Conservation (phyloP, 92 coral and sea anemone species). For the Epizoanthus ramosus region DNA sequence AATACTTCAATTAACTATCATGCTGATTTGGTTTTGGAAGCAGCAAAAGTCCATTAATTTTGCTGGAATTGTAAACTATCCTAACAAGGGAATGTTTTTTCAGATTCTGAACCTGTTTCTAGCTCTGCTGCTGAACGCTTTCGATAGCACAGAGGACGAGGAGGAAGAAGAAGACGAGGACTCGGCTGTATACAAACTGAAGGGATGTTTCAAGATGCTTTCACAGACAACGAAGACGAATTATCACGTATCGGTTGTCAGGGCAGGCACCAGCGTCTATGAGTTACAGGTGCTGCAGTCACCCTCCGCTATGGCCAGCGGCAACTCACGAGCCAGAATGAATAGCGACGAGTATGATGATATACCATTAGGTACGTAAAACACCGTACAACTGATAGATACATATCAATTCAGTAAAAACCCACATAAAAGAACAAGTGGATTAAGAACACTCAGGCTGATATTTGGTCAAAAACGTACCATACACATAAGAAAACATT, state of each 20-base stretch:
- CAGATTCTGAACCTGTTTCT: constrained; percentile 88
- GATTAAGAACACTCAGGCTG: too few species aligned
- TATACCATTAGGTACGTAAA: not conserved
- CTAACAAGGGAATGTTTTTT: not conserved
- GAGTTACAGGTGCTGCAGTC: constrained; percentile 27
- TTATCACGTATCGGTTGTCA: constrained; percentile 25
- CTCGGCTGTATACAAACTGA: constrained; percentile 44
- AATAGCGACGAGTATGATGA: too few species aligned
- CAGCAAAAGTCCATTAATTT: too few species aligned
- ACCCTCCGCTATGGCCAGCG: not conserved
- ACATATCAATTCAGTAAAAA: too few species aligned
- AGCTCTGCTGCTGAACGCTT: constrained; percentile 85
- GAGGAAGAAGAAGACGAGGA: constrained; percentile 61
- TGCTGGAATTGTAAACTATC: too few species aligned
- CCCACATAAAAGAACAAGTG: too few species aligned
- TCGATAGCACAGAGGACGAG: constrained; percentile 80
- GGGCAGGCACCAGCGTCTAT: constrained; percentile 22
- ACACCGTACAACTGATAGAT: too few species aligned
- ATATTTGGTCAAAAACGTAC: too few species aligned
- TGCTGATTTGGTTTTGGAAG: too few species aligned
- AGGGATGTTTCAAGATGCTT: constrained; percentile 48
- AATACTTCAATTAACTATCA: too few species aligned
- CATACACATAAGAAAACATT: too few species aligned
- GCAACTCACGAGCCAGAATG: not conserved
- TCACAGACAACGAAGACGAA: constrained; percentile 64